These are phyloP conservation scores for Troides oblongomaculatus DNA, from an alignment of 2,888 invertebrate genomes.

Conservation along the genomic window DNA sequence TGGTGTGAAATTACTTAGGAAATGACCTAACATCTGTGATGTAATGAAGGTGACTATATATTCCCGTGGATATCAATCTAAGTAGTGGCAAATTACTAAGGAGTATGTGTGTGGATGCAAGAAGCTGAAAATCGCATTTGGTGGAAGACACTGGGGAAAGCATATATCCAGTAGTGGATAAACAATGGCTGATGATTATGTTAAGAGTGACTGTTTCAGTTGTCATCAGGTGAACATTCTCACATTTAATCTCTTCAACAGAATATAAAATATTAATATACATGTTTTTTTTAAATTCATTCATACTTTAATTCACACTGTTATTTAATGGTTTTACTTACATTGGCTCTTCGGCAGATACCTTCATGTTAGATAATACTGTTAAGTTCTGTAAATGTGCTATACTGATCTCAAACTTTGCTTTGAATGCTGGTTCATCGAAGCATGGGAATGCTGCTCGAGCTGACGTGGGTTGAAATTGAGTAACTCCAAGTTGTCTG, in stretches of 20 bases:
- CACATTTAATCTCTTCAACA: too few species aligned
- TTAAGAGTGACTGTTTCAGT: background rate
- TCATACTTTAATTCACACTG: background rate
- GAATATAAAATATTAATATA: too few species aligned
- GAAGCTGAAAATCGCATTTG: background rate
- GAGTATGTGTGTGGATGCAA: too few species aligned
- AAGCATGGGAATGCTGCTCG: conserved; percentile 87
- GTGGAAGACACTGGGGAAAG: background rate
- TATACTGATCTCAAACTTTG: conserved; percentile 86
- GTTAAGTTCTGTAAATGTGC: conserved; percentile 82
- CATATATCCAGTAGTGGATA: background rate
- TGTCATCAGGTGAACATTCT: background rate
- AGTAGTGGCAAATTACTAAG: too few species aligned
- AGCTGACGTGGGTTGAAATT: conserved; percentile 83
- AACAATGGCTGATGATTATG: background rate
- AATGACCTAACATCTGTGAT: too few species aligned
- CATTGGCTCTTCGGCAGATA: conserved; percentile 75
- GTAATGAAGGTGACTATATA: too few species aligned
- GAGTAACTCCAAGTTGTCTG: conserved; percentile 82
- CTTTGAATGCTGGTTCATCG: conserved; percentile 88
- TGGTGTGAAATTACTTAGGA: too few species aligned
- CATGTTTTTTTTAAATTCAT: background rate
- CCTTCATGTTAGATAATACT: conserved; percentile 86
- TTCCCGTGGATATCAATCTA: too few species aligned
- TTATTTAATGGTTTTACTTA: conserved; percentile 51